Base-by-base conservation (phyloP, 2,888 invertebrate genomes). In the Phymatocera aterrima region DNA sequence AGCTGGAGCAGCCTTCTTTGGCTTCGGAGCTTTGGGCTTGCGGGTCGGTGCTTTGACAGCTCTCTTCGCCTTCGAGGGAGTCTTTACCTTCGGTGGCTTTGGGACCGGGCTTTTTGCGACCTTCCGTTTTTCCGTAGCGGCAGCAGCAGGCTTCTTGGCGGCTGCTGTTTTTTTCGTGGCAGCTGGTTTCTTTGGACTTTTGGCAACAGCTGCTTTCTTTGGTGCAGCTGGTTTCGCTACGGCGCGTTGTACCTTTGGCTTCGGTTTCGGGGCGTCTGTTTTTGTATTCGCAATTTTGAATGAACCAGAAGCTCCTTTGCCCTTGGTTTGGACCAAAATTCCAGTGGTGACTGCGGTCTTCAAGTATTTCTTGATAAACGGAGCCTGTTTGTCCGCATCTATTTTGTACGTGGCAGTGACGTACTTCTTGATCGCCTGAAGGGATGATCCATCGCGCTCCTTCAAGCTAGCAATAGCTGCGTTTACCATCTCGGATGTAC, bases 341-440 rank as follows among this genome's bases (percentile, higher is more conserved):
- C 93, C 93, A 57, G 91, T 90, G 1, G 89, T 90, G n/a, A 94
- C 92, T 18, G 93, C 93, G 15, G 89, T 86, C 86, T 93, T 94
- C 80, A 94, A 83, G 82, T 92, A 93, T 80, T 92, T 93, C 81
- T 92, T 93, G 83, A 95, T 94, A 88, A 92, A 93, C 1, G 92
- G 92, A 0, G 92, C 91, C 64, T 93, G 85, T 83, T 93, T 94
- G 79, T 93, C 93, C 0, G 91, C 91, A 85, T 94, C 94, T 5
- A 93, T 91, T 79, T 93, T 93, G 91, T 94, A 94, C 78, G 92
- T 93, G 31, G 91, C 90, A 10, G 91, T 89, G 70, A 95, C 92
- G 87, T 93, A 94, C 85, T 94, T 94, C 87, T 94, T 94, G 87
- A 94, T 94, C 1, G 93, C 93, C 86, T 88, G 91, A 81, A 89